A percentile compares a stretch with the other conserved stretches of the same genome.
Evolutionary conservation across 2,113 vertebrate genomes (phyloP).

Genomic region (Callocephalon fimbriatum): DNA sequence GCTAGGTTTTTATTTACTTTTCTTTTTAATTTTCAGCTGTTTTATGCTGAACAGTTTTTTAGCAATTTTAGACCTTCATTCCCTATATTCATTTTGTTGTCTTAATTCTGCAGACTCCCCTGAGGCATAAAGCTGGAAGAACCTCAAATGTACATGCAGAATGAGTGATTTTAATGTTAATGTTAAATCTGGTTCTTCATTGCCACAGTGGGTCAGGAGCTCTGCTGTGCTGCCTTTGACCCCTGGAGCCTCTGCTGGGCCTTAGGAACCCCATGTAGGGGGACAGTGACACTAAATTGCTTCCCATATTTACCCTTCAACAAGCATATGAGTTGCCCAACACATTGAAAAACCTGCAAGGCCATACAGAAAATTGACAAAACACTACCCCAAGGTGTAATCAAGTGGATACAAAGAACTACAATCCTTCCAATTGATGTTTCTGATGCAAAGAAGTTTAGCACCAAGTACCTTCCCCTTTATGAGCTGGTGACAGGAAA

Average conservation of each 20-base stretch:
- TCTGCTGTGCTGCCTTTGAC: not conserved
- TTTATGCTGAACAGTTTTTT: not conserved
- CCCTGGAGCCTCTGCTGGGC: not conserved
- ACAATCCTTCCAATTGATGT: not conserved
- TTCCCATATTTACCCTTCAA: not conserved
- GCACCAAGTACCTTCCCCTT: not conserved
- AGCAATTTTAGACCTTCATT: not conserved
- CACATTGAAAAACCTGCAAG: not conserved
- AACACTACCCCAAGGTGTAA: not conserved
- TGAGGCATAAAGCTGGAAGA: not conserved
- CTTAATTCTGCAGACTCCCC: not conserved
- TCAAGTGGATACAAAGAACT: not conserved
- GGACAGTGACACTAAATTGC: not conserved
- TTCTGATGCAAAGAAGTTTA: not conserved
- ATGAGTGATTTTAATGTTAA: not conserved
- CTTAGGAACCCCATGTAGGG: not conserved
- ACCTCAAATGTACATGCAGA: not conserved
- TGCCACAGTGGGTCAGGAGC: not conserved
- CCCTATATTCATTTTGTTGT: not conserved
- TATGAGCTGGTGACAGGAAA: not conserved
- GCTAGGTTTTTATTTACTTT: not conserved
- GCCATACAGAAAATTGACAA: not conserved
- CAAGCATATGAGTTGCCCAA: not conserved
- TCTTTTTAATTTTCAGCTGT: not conserved
- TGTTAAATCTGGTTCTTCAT: not conserved